phyloP scores from a whole-genome alignment of 2,888 invertebrate genomes.

The Idaea dimidiata region DNA sequence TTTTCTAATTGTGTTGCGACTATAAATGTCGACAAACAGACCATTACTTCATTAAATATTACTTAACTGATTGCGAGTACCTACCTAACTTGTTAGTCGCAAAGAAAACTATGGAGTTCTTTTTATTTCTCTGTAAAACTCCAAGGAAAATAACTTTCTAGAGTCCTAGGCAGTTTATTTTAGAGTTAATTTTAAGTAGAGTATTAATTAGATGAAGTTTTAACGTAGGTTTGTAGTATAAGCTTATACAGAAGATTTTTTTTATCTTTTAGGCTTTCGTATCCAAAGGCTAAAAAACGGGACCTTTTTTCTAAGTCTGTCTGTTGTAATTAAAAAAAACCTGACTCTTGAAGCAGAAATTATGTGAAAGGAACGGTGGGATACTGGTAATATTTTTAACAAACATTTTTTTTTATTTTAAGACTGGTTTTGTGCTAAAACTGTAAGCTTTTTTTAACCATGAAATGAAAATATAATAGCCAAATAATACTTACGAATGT shows the following conservation, averaged over 20 bases:
- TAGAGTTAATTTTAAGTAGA: not conserved
- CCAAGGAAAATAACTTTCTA: constrained; percentile 14
- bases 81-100: constrained; percentile 51
- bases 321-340: too few species aligned
- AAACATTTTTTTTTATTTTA: too few species aligned
- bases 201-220: constrained; percentile 3
- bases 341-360: too few species aligned
- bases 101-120: constrained; percentile 38
- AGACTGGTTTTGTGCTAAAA: too few species aligned
- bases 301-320: too few species aligned
- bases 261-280: not conserved
- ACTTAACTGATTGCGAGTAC: constrained; percentile 53
- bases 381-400: too few species aligned
- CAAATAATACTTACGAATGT: too few species aligned
- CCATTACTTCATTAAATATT: constrained; percentile 69
- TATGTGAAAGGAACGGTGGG: too few species aligned
- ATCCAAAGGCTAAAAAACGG: not conserved
- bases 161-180: constrained; percentile 1
- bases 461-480: too few species aligned
- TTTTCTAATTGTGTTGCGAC: constrained; percentile 68
- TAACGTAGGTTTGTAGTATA: constrained; percentile 7
- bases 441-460: too few species aligned
- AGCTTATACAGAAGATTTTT: not conserved
- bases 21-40: constrained; percentile 49
- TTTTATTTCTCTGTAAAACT: constrained; percentile 33